Evolutionary conservation across 2,888 invertebrate genomes (phyloP).

Genomic region (Bombylius major): DNA sequence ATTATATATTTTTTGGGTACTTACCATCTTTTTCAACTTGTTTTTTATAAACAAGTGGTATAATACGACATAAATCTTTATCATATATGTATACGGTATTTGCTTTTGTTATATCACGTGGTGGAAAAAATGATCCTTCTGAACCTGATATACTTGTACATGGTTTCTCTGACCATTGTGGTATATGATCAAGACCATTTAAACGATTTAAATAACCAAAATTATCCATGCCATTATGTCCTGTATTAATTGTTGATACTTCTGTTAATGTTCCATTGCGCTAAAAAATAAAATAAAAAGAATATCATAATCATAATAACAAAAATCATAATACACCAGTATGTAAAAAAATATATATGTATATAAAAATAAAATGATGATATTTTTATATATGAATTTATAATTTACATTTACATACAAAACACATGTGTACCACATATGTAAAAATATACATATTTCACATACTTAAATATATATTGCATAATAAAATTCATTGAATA

Average conservation of each 20-base stretch:
- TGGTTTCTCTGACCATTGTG: slow-evolving; percentile 61
- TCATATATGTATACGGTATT: slow-evolving; percentile 68
- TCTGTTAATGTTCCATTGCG: slow-evolving; percentile 72
- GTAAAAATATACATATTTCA: no score
- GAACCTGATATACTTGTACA: slow-evolving; percentile 61
- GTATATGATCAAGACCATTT: slow-evolving; percentile 62
- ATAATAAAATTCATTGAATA: no score
- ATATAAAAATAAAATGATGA: no score
- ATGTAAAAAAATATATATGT: no score
- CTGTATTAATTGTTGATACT: slow-evolving; percentile 68
- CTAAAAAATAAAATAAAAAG: slow-evolving; percentile 33
- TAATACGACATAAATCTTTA: slow-evolving; percentile 70
- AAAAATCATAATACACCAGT: no score
- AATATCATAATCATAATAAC: background rate
- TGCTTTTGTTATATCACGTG: slow-evolving; percentile 53
- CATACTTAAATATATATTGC: no score
- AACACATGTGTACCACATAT: no score
- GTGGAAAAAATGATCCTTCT: slow-evolving; percentile 77
- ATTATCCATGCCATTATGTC: slow-evolving; percentile 57
- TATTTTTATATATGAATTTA: no score
- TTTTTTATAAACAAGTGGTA: slow-evolving; percentile 59
- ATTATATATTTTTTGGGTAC: slow-evolving; percentile 11
- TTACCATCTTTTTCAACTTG: slow-evolving; percentile 58
- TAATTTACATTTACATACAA: no score
- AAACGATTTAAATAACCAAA: slow-evolving; percentile 65